phyloP scores from a whole-genome alignment of 2,113 vertebrate genomes.

The Athene noctua region DNA sequence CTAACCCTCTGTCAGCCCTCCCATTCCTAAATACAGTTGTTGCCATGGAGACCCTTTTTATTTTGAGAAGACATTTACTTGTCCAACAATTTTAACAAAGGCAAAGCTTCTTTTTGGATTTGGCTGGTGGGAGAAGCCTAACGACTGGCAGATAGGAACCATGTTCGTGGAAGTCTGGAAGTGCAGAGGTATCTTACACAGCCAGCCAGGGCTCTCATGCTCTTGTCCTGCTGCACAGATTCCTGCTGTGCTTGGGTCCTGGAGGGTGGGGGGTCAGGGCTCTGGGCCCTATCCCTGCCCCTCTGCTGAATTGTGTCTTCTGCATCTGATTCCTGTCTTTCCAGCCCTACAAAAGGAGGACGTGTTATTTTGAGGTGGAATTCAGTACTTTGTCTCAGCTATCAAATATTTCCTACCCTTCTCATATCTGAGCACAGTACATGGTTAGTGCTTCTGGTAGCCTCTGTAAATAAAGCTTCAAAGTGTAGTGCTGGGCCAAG shows the following conservation, averaged over 20 bases:
- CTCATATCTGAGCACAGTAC: background rate
- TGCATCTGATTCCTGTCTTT: background rate
- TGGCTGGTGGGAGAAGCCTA: background rate
- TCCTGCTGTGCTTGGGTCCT: background rate
- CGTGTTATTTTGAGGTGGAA: background rate
- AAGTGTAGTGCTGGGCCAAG: background rate
- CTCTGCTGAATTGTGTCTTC: rapidly evolving
- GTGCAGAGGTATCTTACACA: rapidly evolving
- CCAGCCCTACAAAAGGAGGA: background rate
- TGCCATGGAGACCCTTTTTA: constrained; percentile 50
- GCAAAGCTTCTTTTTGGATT: background rate
- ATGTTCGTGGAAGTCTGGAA: rapidly evolving
- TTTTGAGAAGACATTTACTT: constrained; percentile 36
- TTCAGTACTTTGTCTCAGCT: background rate
- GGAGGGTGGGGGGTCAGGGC: background rate
- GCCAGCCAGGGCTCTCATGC: rapidly evolving
- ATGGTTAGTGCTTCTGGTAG: background rate
- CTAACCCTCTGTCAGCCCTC: background rate
- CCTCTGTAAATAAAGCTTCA: background rate
- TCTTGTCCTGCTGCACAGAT: background rate
- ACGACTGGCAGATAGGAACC: background rate
- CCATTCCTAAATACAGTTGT: background rate
- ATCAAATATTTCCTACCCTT: background rate
- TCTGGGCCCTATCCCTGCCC: background rate
- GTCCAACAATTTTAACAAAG: background rate